Evolutionary conservation across 2,888 invertebrate genomes (phyloP).

Genomic region (Ditula angustiorana): DNA sequence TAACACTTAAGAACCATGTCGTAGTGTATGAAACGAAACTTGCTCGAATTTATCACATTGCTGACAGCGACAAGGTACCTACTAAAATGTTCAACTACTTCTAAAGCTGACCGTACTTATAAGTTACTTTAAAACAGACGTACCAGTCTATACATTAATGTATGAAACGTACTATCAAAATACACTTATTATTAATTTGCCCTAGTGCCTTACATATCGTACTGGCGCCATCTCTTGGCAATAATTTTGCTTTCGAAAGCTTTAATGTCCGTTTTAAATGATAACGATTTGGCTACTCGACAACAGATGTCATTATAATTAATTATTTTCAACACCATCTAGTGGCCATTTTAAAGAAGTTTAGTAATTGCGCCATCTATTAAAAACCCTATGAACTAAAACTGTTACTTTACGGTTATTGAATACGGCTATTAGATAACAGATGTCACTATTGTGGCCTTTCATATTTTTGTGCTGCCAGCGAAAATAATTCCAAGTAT

Average conservation of each 20-base stretch:
- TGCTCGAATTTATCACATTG: no score
- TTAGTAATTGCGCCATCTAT: slow-evolving; percentile 3
- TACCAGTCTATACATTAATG: no score
- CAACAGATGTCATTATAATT: slow-evolving; percentile 38
- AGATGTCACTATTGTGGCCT: slow-evolving; percentile 43
- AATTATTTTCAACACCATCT: not conserved
- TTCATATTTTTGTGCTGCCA: not conserved
- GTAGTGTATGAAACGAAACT: no score
- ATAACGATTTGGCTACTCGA: slow-evolving; percentile 37
- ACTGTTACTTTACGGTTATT: not conserved
- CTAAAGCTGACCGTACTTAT: no score
- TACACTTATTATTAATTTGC: not conserved
- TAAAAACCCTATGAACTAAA: not conserved
- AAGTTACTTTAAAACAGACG: no score
- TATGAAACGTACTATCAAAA: no score
- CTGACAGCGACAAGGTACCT: no score
- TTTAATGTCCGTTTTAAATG: not conserved
- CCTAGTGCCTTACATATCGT: slow-evolving; percentile 9
- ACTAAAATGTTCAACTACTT: no score
- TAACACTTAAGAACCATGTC: no score
- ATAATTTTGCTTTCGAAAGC: not conserved
- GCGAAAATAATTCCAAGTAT: slow-evolving; percentile 26
- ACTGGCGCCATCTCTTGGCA: slow-evolving; percentile 13
- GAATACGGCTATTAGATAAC: not conserved
- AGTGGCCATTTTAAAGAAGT: not conserved